Conservation (phyloP, 2,113 vertebrate species). For the Polypterus senegalus region DNA sequence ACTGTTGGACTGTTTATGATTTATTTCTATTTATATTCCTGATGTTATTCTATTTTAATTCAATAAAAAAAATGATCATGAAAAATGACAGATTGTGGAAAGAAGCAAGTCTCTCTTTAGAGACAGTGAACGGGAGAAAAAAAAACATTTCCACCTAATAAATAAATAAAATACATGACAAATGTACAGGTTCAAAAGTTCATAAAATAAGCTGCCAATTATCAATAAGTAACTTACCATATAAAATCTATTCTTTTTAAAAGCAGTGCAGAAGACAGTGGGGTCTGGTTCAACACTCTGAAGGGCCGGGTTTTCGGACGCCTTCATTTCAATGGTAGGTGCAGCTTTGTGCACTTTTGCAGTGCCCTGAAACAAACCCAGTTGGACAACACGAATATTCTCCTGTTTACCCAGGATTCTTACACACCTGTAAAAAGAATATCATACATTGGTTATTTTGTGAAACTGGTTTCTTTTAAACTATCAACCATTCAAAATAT, state of each 20-base stretch:
- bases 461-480: too few relatives aligned
- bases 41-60: too few relatives aligned
- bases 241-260: conserved; percentile 97
- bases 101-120: background rate
- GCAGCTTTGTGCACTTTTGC: conserved; percentile 72
- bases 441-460: background rate
- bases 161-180: too few relatives aligned
- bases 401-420: conserved; percentile 92
- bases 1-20: too few relatives aligned
- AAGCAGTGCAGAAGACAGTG: conserved; percentile 84
- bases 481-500: too few relatives aligned
- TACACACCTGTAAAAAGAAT: conserved; percentile 62
- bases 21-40: too few relatives aligned
- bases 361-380: conserved; percentile 85
- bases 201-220: background rate
- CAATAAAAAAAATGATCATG: conserved; percentile 11
- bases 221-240: conserved; percentile 54
- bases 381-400: conserved; percentile 83
- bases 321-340: conserved; percentile 93
- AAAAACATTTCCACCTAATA: background rate
- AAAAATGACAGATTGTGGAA: background rate
- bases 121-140: background rate
- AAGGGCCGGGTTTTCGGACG: conserved; percentile 88
- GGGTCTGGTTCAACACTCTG: conserved; percentile 76
- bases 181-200: too few relatives aligned